A percentile compares a stretch with the other conserved stretches of the same genome.
Conservation (phyloP, 2,888 invertebrate species). For the Drosophila melanocephala region DNA sequence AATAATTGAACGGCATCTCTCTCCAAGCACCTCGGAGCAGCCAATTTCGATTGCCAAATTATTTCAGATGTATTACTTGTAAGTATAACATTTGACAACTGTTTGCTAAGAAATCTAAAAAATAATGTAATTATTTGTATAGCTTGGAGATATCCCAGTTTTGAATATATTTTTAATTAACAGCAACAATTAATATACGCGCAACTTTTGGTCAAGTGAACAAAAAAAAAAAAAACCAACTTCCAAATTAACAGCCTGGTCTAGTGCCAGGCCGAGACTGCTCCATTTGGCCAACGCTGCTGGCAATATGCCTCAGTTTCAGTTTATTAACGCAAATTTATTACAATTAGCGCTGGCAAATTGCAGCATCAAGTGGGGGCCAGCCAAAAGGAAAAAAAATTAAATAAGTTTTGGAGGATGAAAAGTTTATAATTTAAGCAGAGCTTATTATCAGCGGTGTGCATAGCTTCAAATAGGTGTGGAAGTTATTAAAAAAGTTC, state of each 20-base stretch:
- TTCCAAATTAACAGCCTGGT: conserved; percentile 12
- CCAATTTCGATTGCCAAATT: neutral
- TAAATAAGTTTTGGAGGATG: conserved; percentile 35
- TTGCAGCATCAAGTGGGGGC: conserved; percentile 49
- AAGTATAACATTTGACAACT: neutral
- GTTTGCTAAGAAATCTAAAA: neutral
- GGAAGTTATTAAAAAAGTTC: conserved; percentile 76
- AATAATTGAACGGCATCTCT: conserved; percentile 30
- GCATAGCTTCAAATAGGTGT: conserved; percentile 62
- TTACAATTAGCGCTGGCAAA: conserved; percentile 71
- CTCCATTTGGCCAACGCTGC: conserved; percentile 51
- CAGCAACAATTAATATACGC: conserved; percentile 20
- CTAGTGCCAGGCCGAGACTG: conserved; percentile 14
- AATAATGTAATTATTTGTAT: conserved; percentile 5
- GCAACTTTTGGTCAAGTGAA: conserved; percentile 24
- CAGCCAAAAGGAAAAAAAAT: conserved; percentile 21
- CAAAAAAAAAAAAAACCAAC: neutral
- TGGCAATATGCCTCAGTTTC: conserved; percentile 66
- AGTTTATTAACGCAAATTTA: conserved; percentile 78
- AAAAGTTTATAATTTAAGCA: conserved; percentile 79
- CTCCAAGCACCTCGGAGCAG: neutral
- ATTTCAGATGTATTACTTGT: neutral
- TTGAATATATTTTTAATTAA: conserved; percentile 56
- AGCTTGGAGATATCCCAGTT: conserved; percentile 2
- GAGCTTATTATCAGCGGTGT: conserved; percentile 70